phyloP scores from a whole-genome alignment of 1,140 invertebrate species.

The Psix sp. region DNA sequence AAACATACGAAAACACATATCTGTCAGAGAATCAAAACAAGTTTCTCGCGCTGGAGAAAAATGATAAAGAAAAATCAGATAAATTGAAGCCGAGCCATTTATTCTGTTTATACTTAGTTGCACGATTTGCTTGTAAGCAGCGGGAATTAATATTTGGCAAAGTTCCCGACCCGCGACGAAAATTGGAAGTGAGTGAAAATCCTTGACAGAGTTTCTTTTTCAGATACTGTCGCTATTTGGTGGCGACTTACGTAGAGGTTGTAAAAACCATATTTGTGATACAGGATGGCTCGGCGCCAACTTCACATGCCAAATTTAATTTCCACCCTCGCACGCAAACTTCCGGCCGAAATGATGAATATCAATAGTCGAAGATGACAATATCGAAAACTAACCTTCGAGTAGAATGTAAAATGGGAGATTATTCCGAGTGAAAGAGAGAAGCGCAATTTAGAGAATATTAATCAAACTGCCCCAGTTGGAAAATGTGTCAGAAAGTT shows the following conservation, averaged over 20 bases:
- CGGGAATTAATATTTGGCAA: slow-evolving; percentile 66
- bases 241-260: slow-evolving; percentile 45
- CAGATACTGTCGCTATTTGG: slow-evolving; percentile 31
- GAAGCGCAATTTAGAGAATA: no score
- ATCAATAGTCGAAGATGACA: slow-evolving; percentile 2
- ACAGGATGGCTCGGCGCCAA: slow-evolving; percentile 68
- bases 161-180: slow-evolving; percentile 31
- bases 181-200: slow-evolving; percentile 39
- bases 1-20: no score
- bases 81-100: not conserved
- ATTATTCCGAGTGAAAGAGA: no score
- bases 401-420: no score
- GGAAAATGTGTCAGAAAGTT: no score
- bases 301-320: slow-evolving; percentile 65
- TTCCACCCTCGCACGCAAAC: slow-evolving; percentile 28
- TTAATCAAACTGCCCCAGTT: no score
- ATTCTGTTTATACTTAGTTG: slow-evolving; percentile 16
- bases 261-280: slow-evolving; percentile 68
- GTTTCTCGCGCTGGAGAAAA: no score
- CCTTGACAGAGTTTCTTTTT: slow-evolving; percentile 29
- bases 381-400: slow-evolving; percentile 12
- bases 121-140: slow-evolving; percentile 17
- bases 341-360: slow-evolving; percentile 5
- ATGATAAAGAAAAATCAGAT: no score
- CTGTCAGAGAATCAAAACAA: no score